These are phyloP conservation scores for Thripadectes ignobilis DNA, from an alignment of 2,797 vertebrate species.

Conservation along the genomic window DNA sequence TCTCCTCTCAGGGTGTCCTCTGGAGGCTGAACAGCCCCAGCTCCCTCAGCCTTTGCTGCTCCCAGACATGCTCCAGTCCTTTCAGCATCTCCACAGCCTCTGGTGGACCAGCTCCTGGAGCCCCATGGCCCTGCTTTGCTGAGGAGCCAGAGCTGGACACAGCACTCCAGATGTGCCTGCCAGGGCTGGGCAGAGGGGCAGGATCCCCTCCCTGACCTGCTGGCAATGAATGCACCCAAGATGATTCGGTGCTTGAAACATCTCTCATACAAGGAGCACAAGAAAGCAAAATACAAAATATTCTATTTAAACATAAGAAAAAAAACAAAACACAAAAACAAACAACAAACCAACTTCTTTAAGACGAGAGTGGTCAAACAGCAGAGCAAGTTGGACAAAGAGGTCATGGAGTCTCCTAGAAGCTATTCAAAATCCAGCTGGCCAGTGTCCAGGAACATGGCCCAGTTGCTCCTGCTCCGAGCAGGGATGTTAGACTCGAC, in stretches of 20 bases:
- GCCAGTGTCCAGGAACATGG: neutral
- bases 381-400: neutral
- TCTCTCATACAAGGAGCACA: rapidly evolving
- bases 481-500: neutral
- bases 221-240: neutral
- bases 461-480: neutral
- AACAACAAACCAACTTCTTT: neutral
- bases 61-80: neutral
- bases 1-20: too few species aligned
- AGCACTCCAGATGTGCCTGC: neutral
- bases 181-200: neutral
- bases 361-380: neutral
- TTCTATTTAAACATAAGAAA: rapidly evolving
- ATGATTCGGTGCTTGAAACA: neutral
- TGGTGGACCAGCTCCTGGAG: neutral
- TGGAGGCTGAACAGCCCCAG: too few species aligned
- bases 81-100: neutral
- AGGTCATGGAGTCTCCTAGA: rapidly evolving
- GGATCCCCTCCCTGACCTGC: neutral
- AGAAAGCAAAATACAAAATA: neutral
- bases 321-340: neutral
- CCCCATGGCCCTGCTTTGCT: neutral
- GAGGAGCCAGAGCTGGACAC: neutral
- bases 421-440: neutral
- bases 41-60: neutral